Percentiles rank a stretch among this genome's conserved stretches.
Evolutionary conservation across 2,113 vertebrate species (phyloP).

Genomic region (Apteryx owenii): DNA sequence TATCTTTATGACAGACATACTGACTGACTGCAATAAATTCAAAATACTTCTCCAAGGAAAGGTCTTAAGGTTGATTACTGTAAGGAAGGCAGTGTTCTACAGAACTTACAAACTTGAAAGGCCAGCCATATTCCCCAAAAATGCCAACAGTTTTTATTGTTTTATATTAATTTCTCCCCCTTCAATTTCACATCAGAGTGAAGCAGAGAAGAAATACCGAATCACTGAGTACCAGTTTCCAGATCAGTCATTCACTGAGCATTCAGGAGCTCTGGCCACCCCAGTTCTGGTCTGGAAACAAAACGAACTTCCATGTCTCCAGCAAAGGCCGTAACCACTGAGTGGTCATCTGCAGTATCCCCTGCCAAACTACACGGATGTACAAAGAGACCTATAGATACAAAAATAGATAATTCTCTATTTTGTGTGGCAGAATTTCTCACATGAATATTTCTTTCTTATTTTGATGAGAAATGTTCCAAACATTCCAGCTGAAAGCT

Average conservation of each 20-base stretch:
- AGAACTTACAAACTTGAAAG: neutral
- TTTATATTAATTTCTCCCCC: neutral
- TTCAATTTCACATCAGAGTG: neutral
- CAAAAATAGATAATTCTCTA: neutral
- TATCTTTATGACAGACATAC: conserved; percentile 68
- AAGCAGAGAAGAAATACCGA: neutral
- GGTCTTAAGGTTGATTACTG: neutral
- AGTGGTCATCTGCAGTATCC: neutral
- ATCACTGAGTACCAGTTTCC: neutral
- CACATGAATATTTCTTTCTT: neutral
- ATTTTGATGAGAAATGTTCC: neutral
- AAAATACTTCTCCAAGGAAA: conserved; percentile 31
- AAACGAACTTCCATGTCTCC: neutral
- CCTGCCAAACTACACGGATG: neutral
- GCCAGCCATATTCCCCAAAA: neutral
- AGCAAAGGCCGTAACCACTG: neutral
- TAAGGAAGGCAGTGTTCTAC: neutral
- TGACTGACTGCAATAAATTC: conserved; percentile 37
- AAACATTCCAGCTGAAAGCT: neutral
- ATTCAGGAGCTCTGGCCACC: neutral
- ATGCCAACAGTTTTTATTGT: neutral
- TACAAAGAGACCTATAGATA: neutral
- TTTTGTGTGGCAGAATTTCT: neutral
- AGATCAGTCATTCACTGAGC: neutral
- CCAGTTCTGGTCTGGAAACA: neutral